Base-by-base conservation (phyloP, 2,797 vertebrate genomes). In the Poeciliopsis paucimaculata region DNA sequence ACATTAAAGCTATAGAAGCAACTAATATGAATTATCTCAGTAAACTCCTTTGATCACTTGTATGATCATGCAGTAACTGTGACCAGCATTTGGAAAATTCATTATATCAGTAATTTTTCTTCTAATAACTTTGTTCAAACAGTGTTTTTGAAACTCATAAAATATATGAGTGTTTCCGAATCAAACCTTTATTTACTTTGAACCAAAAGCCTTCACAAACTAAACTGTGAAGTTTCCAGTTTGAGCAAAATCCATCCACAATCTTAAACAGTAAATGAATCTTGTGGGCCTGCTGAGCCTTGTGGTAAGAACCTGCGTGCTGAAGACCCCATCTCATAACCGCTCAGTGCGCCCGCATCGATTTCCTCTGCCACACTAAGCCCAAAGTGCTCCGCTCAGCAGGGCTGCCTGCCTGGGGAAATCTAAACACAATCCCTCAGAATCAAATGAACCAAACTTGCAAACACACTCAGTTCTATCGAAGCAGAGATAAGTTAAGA, bases 281-380 rank as follows among this genome's bases (percentile, higher is more conserved):
- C 13, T 43, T 15, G 1, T 41, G 51, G 41, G 75, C 49, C n/a
- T 36, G n/a, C 62, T 80, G 26, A 47, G 46, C 36, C 20, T 77
- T 82, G 46, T 15, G 5, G 46, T n/a, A 34, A 49, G 72, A 36
- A 26, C 15, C 68, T 51, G 0, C 20, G 31, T 41, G 53, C 73
- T 68, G n/a, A 79, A 26, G 36, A 26, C n/a, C 78, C 78, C 51
- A 78, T 71, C 72, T 77, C 66, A 80, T 68, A 47, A 84, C 51
- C 53, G 74, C 72, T 78, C 4, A 62, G 15, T 81, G 75, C 79
- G 43, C 6, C n/a, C 1, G 3, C 64, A 83, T 77, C 64, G 57
- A 88, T 86, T 82, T 79, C 72, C 60, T 86, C 71, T 75, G 80
- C 18, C 49, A 86, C 51, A 70, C 77, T 72, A 77, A 77, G 53